phyloP scores from a whole-genome alignment of 2,113 vertebrate species.

The Symphodus melops region DNA sequence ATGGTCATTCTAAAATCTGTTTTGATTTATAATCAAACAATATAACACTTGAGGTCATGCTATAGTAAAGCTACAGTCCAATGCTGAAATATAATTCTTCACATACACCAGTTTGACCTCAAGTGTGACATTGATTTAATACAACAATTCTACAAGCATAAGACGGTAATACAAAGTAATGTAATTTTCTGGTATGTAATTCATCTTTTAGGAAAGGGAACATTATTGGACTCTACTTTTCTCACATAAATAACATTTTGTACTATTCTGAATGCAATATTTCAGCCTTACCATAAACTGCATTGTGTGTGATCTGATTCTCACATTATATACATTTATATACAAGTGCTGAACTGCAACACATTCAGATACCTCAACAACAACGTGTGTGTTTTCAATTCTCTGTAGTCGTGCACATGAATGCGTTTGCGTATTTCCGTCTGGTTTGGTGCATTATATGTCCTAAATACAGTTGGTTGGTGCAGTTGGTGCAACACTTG shows the following conservation, averaged over 20 bases:
- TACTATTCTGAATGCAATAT: background rate
- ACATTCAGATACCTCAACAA: background rate
- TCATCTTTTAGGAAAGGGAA: conserved; percentile 42
- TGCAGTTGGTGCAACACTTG: conserved; percentile 25
- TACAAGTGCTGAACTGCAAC: background rate
- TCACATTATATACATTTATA: background rate
- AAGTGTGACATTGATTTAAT: no score
- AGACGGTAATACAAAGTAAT: no score
- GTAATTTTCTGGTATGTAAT: background rate
- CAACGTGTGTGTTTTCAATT: background rate
- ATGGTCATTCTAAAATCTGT: no score
- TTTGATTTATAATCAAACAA: no score
- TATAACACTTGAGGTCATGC: no score
- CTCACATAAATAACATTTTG: conserved; percentile 17
- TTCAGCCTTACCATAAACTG: background rate
- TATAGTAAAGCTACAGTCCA: no score
- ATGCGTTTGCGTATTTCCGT: conserved; percentile 6
- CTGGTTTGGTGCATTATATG: conserved; percentile 12
- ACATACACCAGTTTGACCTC: no score
- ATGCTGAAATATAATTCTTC: no score
- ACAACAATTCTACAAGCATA: no score
- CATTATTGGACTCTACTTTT: conserved; percentile 3
- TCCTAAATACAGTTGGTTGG: conserved; percentile 42
- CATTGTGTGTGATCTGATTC: conserved; percentile 10
- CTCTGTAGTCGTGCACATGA: background rate